These are phyloP conservation scores for Polyploca ridens DNA, from an alignment of 2,888 invertebrate genomes.

Conservation along the genomic window DNA sequence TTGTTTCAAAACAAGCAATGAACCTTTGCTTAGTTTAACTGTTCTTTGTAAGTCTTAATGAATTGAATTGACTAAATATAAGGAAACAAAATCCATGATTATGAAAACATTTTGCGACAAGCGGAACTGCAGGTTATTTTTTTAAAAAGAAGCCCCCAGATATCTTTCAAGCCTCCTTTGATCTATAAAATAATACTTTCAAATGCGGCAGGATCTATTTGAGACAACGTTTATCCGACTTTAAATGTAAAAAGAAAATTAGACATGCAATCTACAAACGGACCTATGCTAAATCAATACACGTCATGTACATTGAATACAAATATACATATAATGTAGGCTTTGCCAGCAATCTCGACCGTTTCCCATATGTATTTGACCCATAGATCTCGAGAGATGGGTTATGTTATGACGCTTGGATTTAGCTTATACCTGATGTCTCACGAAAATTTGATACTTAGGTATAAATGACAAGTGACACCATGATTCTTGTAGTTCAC, in stretches of 20 bases:
- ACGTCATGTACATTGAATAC: not conserved
- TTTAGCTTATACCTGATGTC: no score
- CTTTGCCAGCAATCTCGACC: slow-evolving; percentile 16
- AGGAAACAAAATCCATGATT: not conserved
- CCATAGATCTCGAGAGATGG: no score
- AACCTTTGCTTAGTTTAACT: not conserved
- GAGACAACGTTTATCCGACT: not conserved
- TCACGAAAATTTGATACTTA: no score
- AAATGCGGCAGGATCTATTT: not conserved
- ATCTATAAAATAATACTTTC: not conserved
- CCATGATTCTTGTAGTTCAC: no score
- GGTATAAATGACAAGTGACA: no score
- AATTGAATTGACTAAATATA: not conserved
- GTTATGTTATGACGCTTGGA: no score
- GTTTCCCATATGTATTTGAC: slow-evolving; percentile 24
- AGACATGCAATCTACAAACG: not conserved
- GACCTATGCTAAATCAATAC: not conserved
- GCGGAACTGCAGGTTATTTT: not conserved
- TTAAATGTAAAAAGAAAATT: no score
- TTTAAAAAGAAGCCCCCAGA: not conserved
- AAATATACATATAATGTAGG: not conserved
- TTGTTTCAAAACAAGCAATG: not conserved
- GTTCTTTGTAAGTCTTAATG: not conserved
- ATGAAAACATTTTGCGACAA: not conserved
- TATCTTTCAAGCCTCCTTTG: not conserved